phyloP scores from a whole-genome alignment of 2,113 vertebrate species.

The Anhinga anhinga region DNA sequence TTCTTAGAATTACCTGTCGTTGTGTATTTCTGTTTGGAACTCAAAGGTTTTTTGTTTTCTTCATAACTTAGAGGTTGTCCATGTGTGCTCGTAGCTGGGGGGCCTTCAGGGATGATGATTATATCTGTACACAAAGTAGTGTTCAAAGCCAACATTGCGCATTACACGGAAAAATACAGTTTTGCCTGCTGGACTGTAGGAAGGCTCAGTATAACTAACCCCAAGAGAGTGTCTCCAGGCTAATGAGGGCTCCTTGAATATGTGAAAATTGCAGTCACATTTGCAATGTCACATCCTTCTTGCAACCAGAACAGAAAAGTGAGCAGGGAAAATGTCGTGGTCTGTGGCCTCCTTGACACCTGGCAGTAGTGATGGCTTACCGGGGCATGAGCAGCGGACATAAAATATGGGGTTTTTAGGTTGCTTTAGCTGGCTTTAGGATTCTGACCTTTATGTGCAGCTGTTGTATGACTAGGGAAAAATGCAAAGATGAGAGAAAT shows the following conservation, averaged over 20 bases:
- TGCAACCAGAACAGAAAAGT: too few relatives aligned
- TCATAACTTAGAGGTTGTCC: fast-evolving
- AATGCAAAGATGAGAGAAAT: background rate
- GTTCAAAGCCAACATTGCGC: background rate
- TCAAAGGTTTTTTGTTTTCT: background rate
- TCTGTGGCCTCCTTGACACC: background rate
- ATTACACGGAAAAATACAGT: background rate
- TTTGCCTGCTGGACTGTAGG: background rate
- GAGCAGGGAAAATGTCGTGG: fast-evolving
- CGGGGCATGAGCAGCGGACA: fast-evolving
- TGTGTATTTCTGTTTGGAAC: background rate
- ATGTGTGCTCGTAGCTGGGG: fast-evolving
- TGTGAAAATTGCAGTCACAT: background rate
- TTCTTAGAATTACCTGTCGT: background rate
- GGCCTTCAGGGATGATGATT: background rate
- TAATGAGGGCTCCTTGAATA: background rate
- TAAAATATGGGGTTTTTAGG: fast-evolving
- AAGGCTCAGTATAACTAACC: background rate
- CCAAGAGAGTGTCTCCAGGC: background rate
- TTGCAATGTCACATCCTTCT: background rate
- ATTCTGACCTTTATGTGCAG: background rate
- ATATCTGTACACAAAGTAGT: background rate
- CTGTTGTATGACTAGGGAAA: background rate
- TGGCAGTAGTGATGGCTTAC: background rate
- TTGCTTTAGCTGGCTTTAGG: background rate